phyloP scores from a whole-genome alignment of 2,888 invertebrate species.

The Sminthurides aquaticus region DNA sequence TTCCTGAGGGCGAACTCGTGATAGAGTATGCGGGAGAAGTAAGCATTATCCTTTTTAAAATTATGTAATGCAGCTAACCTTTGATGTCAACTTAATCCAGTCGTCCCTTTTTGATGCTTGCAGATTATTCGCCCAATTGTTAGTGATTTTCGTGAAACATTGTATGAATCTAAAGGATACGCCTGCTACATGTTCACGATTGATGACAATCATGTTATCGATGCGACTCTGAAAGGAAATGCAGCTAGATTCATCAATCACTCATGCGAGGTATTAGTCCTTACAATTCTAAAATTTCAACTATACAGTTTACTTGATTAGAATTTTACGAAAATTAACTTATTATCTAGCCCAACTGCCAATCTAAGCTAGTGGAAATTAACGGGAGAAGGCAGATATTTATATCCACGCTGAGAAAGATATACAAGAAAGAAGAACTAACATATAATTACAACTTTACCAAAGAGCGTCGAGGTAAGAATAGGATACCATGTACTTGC shows the following conservation, averaged over 20 bases:
- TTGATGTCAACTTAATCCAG: constrained; percentile 42
- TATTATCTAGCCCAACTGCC: too few relatives aligned
- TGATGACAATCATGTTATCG: constrained; percentile 68
- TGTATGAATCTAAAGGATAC: constrained; percentile 86
- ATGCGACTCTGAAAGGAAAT: constrained; percentile 96
- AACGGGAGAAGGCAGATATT: too few relatives aligned
- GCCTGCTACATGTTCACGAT: constrained; percentile 98
- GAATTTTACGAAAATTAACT: too few relatives aligned
- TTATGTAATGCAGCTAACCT: not conserved
- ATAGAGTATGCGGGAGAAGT: constrained; percentile 78
- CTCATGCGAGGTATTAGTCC: constrained; percentile 95
- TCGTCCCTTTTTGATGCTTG: too few relatives aligned
- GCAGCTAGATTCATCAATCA: constrained; percentile 98
- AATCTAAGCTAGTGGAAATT: too few relatives aligned
- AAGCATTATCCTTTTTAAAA: constrained; percentile 31
- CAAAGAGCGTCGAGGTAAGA: too few relatives aligned
- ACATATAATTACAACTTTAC: too few relatives aligned
- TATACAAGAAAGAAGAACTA: too few relatives aligned
- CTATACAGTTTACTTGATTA: too few relatives aligned
- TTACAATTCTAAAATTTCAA: too few relatives aligned
- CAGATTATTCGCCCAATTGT: constrained; percentile 83
- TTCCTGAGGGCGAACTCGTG: constrained; percentile 78
- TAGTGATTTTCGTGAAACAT: constrained; percentile 86
- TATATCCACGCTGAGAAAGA: too few relatives aligned
- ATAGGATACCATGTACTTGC: too few relatives aligned